These are phyloP conservation scores for Elegia similella DNA, from an alignment of 2,888 invertebrate species.

Conservation along the genomic window DNA sequence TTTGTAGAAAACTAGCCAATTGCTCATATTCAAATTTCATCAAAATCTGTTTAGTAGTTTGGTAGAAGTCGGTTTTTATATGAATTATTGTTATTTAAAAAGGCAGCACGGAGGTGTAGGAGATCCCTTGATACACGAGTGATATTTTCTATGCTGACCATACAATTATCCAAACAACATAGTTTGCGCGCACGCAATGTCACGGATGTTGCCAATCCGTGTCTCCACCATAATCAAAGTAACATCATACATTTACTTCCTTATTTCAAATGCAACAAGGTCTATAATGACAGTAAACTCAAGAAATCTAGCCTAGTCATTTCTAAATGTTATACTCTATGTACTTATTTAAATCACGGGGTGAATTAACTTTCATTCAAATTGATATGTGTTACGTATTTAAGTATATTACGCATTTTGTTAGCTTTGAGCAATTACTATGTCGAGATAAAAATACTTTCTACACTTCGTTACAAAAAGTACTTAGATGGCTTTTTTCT, in stretches of 20 bases:
- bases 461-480: not conserved
- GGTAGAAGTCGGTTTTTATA: too few relatives aligned
- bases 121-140: not conserved
- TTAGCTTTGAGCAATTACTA: conserved; percentile 1
- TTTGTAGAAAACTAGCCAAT: too few relatives aligned
- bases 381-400: conserved; percentile 8
- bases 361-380: conserved; percentile 13
- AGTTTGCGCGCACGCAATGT: conserved; percentile 25
- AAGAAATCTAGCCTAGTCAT: not conserved
- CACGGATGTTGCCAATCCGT: conserved; percentile 31
- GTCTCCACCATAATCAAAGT: conserved; percentile 18
- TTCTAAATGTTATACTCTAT: conserved; percentile 14
- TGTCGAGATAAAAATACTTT: not conserved
- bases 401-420: conserved; percentile 6
- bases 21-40: too few relatives aligned
- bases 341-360: conserved; percentile 10
- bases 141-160: not conserved
- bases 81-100: too few relatives aligned
- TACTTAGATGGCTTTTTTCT: too few relatives aligned
- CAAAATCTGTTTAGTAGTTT: too few relatives aligned
- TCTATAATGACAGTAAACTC: not conserved
- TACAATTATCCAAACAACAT: conserved; percentile 5
- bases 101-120: too few relatives aligned
- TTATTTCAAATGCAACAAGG: not conserved
- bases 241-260: not conserved